Percentiles rank a stretch among this genome's conserved stretches.
Conservation (phyloP, 2,888 invertebrate genomes). For the Sesia bembeciformis region DNA sequence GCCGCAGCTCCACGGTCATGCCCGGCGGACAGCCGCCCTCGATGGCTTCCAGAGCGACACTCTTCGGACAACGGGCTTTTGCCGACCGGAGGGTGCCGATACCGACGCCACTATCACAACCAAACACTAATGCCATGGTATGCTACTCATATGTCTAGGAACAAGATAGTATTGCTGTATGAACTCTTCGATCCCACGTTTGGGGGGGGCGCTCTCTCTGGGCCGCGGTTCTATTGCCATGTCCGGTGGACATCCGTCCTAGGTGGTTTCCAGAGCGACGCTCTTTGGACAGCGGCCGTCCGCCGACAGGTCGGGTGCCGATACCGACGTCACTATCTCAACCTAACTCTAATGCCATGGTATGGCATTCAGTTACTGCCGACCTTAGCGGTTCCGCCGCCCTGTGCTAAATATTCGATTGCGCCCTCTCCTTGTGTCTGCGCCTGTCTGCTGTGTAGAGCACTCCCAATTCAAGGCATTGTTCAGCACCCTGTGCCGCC, state of each 20-base stretch:
- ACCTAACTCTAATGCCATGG: conserved; percentile 68
- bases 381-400: too few relatives aligned
- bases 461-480: too few relatives aligned
- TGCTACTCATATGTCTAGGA: conserved; percentile 4
- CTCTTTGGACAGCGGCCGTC: conserved; percentile 88
- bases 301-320: conserved; percentile 81
- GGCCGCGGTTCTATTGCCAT: conserved; percentile 57
- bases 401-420: too few relatives aligned
- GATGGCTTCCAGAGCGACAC: conserved; percentile 75
- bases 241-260: conserved; percentile 68
- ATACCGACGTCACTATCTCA: conserved; percentile 75
- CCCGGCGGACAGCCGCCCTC: conserved; percentile 70
- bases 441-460: too few relatives aligned
- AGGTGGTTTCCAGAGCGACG: conserved; percentile 75
- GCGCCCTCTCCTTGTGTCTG: too few relatives aligned
- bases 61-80: conserved; percentile 88
- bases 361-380: conserved; percentile 19
- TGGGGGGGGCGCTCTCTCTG: conserved; percentile 64
- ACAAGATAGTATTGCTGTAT: too few relatives aligned
- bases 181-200: conserved; percentile 34
- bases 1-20: conserved; percentile 57
- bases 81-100: conserved; percentile 83
- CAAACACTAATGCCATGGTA: conserved; percentile 70
- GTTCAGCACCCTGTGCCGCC: too few relatives aligned
- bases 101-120: conserved; percentile 73